Evolutionary conservation across 2,113 vertebrate species (phyloP).

Genomic region (Eonycteris spelaea): DNA sequence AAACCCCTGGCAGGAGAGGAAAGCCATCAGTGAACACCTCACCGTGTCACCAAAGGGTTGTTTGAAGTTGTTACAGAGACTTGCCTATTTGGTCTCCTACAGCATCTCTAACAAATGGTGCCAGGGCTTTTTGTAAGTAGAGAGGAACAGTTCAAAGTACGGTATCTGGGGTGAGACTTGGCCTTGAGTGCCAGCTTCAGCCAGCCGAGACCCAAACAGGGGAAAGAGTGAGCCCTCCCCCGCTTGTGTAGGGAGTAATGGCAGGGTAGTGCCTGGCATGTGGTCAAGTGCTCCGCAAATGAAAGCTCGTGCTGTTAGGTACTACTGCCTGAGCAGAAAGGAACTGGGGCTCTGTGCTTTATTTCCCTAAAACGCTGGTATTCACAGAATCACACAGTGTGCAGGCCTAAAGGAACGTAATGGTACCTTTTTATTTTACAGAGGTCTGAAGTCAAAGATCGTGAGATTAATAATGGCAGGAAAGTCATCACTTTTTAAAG

Average conservation of each 20-base stretch:
- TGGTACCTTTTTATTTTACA: constrained; percentile 73
- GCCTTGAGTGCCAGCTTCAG: not conserved
- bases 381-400: not conserved
- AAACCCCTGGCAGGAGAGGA: not conserved
- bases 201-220: not conserved
- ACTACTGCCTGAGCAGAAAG: not conserved
- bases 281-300: not conserved
- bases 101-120: not conserved
- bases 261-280: rapidly evolving
- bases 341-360: not conserved
- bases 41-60: not conserved
- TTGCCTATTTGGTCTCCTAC: not conserved
- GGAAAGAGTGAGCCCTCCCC: not conserved
- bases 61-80: not conserved
- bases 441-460: constrained; percentile 66
- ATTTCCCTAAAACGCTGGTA: not conserved
- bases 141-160: not conserved
- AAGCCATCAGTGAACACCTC: not conserved
- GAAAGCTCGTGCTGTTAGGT: not conserved
- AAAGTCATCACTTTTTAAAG: constrained; percentile 95
- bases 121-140: not conserved
- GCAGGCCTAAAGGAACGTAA: not conserved
- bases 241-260: not conserved
- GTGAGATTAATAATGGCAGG: constrained; percentile 85
- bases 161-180: not conserved